Evolutionary conservation across 1,140 invertebrate genomes (phyloP).

Genomic region (Tetramorium parvispinum): DNA sequence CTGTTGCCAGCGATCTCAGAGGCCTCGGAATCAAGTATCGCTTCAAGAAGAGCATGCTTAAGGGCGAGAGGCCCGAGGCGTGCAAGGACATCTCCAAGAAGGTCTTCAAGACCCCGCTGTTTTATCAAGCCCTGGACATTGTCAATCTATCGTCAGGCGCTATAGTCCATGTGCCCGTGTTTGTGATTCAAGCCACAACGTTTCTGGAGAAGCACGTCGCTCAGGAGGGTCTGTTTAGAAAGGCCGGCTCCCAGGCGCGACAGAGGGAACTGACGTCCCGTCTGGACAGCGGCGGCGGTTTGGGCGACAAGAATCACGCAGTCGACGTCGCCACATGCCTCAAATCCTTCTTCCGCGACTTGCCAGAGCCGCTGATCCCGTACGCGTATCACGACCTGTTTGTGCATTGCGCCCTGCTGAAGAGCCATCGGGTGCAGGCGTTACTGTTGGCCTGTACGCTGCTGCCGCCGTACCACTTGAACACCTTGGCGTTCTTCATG

Average conservation of each 20-base stretch:
- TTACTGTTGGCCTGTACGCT: conserved; percentile 89
- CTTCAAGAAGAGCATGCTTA: conserved; percentile 87
- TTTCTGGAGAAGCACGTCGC: conserved; percentile 89
- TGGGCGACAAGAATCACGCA: conserved; percentile 89
- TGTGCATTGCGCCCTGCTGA: conserved; percentile 88
- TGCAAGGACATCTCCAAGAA: conserved; percentile 81
- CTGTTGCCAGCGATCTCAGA: conserved; percentile 87
- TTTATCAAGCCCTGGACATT: conserved; percentile 87
- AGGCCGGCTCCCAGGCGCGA: conserved; percentile 92
- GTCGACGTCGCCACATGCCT: conserved; percentile 93
- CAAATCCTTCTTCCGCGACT: conserved; percentile 92
- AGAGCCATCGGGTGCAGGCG: conserved; percentile 84
- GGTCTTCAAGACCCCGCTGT: conserved; percentile 88
- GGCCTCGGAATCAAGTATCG: conserved; percentile 88
- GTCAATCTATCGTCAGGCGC: conserved; percentile 87
- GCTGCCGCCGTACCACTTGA: conserved; percentile 88
- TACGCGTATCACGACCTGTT: conserved; percentile 91
- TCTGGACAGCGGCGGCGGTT: conserved; percentile 88
- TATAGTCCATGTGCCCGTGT: conserved; percentile 90
- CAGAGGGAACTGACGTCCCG: conserved; percentile 92
- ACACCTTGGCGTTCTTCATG: conserved; percentile 90
- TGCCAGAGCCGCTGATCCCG: conserved; percentile 93
- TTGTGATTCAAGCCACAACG: conserved; percentile 90
- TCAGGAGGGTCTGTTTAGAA: conserved; percentile 93
- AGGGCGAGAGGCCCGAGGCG: conserved; percentile 80